Conservation (phyloP, 2,113 vertebrate species). For the Grantiella picta region DNA sequence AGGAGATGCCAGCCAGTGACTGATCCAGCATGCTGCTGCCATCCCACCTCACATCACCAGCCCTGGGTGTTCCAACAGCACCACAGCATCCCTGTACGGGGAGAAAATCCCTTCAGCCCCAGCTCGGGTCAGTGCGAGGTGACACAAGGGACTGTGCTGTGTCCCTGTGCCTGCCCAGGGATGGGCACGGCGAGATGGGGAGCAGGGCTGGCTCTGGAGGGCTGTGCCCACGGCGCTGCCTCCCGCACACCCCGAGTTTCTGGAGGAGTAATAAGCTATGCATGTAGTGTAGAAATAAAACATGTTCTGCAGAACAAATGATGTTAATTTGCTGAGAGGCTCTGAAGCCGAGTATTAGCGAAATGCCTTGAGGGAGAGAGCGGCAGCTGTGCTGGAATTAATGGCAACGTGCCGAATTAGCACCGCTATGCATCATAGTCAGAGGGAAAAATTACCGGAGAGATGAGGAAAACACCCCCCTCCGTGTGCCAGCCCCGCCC, state of each 20-base stretch:
- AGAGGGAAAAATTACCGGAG: slow-evolving; percentile 69
- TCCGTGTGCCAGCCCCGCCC: background rate
- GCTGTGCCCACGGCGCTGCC: background rate
- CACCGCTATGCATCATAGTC: slow-evolving; percentile 85
- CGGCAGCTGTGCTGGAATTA: slow-evolving; percentile 92
- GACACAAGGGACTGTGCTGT: background rate
- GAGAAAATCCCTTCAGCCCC: background rate
- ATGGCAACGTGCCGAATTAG: slow-evolving; percentile 88
- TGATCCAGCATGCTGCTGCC: background rate
- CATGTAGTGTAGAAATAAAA: slow-evolving; percentile 83
- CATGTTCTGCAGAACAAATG: slow-evolving; percentile 93
- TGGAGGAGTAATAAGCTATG: slow-evolving; percentile 78
- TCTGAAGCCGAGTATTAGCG: slow-evolving; percentile 86
- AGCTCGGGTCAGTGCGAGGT: rapidly evolving
- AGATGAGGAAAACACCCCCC: slow-evolving; percentile 33
- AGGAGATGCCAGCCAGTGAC: background rate
- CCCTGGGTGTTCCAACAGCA: background rate
- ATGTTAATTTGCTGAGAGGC: slow-evolving; percentile 91
- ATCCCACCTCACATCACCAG: background rate
- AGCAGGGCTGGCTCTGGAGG: background rate
- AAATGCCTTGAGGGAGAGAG: slow-evolving; percentile 85
- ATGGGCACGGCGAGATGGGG: rapidly evolving
- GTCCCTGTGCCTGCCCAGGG: background rate
- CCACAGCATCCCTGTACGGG: rapidly evolving
- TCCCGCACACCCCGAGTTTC: background rate